A percentile compares a stretch with the other conserved stretches of the same genome.
phyloP scores from a whole-genome alignment of 2,113 vertebrate species.

The Phalacrocorax pelagicus region DNA sequence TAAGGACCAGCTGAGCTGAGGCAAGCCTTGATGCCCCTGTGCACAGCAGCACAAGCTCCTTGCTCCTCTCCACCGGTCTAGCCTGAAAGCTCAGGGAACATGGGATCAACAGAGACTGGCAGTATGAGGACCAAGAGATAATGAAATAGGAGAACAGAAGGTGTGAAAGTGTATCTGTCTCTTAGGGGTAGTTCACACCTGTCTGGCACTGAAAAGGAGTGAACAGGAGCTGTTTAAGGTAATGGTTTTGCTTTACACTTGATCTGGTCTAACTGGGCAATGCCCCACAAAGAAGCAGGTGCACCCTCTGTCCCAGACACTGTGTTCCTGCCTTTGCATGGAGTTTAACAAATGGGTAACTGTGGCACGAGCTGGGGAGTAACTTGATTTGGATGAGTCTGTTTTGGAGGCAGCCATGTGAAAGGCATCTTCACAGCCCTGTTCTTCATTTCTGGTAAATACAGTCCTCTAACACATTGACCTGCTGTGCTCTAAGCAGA shows the following conservation, averaged over 20 bases:
- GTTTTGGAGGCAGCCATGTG: not conserved
- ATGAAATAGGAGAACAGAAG: not conserved
- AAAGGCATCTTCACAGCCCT: not conserved
- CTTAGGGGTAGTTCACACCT: not conserved
- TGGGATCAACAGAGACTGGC: not conserved
- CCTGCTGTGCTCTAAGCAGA: not conserved
- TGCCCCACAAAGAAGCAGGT: no score
- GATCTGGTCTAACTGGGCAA: rapidly evolving
- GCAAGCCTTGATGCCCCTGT: no score
- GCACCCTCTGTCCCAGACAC: not conserved
- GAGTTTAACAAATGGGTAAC: not conserved
- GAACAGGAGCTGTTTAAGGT: not conserved
- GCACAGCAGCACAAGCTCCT: not conserved
- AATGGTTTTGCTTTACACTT: rapidly evolving
- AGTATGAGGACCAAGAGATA: not conserved
- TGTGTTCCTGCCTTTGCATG: not conserved
- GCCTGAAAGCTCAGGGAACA: not conserved
- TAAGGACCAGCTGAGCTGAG: not conserved
- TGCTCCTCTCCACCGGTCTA: not conserved
- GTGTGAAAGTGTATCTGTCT: not conserved
- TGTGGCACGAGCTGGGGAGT: not conserved
- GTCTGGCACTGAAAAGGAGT: not conserved
- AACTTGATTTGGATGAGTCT: not conserved
- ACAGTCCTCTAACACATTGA: not conserved
- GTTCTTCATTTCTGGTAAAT: not conserved